Conservation (phyloP, 2,113 vertebrate genomes). For the Hydropotes inermis region DNA sequence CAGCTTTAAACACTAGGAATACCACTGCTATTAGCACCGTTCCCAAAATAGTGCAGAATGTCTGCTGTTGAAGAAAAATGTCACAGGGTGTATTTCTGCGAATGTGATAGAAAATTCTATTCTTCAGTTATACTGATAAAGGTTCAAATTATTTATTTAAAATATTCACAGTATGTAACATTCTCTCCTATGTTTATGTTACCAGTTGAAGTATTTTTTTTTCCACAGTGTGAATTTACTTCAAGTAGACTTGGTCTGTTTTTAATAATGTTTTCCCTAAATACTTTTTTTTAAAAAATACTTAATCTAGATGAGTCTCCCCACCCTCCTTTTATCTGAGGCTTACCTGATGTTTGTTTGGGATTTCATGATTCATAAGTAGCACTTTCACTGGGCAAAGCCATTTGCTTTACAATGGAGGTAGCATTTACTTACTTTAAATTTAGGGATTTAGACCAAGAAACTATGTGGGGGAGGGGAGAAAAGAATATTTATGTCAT, state of each 20-base stretch:
- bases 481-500: background rate
- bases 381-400: conserved; percentile 31
- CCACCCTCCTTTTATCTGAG: background rate
- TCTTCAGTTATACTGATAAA: background rate
- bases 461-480: background rate
- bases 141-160: conserved; percentile 31
- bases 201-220: background rate
- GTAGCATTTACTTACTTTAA: background rate
- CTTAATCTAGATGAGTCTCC: background rate
- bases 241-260: background rate
- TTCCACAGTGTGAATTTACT: conserved; percentile 20
- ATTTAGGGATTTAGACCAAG: background rate
- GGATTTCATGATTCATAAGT: background rate
- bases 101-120: background rate
- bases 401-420: background rate
- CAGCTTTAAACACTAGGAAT: conserved; percentile 61
- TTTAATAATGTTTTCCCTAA: conserved; percentile 31
- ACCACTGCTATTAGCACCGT: conserved; percentile 50
- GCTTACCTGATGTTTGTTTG: background rate
- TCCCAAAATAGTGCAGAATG: conserved; percentile 42
- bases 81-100: background rate
- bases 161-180: background rate
- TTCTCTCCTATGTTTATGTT: conserved; percentile 20
- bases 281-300: background rate
- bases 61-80: conserved; percentile 51